These are phyloP conservation scores for Plecturocebus donacophilus DNA, from an alignment of 2,113 vertebrate species.

Conservation along the genomic window DNA sequence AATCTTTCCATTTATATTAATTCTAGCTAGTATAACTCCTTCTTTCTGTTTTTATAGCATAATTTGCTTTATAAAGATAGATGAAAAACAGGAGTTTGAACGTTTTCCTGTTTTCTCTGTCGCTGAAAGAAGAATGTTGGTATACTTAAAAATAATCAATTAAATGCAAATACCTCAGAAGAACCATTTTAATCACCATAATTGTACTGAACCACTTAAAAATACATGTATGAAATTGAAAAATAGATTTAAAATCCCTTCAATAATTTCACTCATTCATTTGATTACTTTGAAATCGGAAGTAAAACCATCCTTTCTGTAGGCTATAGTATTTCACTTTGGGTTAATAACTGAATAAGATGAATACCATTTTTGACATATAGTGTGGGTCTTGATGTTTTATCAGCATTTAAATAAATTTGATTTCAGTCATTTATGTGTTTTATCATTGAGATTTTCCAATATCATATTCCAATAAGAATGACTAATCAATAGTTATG, in stretches of 20 bases:
- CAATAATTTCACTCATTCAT: slow-evolving; percentile 23
- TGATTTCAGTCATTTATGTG: neutral
- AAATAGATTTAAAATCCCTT: slow-evolving; percentile 12
- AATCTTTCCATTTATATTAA: slow-evolving; percentile 54
- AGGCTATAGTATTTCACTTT: neutral
- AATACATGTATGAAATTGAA: slow-evolving; percentile 25
- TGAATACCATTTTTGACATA: slow-evolving; percentile 28
- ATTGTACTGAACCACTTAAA: slow-evolving; percentile 40
- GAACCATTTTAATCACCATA: slow-evolving; percentile 60
- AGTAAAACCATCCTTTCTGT: neutral
- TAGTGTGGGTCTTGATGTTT: slow-evolving; percentile 23
- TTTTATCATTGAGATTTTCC: neutral
- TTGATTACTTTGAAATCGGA: slow-evolving; percentile 32
- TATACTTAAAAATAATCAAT: slow-evolving; percentile 47
- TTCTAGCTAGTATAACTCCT: slow-evolving; percentile 59
- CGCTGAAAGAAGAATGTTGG: neutral
- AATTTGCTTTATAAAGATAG: slow-evolving; percentile 57
- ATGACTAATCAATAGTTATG: neutral
- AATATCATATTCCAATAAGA: neutral
- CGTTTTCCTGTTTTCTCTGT: slow-evolving; percentile 43
- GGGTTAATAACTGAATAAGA: neutral
- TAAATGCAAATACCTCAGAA: slow-evolving; percentile 64
- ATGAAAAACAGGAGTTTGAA: slow-evolving; percentile 19
- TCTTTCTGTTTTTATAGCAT: slow-evolving; percentile 46
- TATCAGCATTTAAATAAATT: slow-evolving; percentile 48